A percentile compares a stretch with the other conserved stretches of the same genome.
phyloP scores from a whole-genome alignment of 2,113 vertebrate species.

The Ailuropoda melanoleuca region DNA sequence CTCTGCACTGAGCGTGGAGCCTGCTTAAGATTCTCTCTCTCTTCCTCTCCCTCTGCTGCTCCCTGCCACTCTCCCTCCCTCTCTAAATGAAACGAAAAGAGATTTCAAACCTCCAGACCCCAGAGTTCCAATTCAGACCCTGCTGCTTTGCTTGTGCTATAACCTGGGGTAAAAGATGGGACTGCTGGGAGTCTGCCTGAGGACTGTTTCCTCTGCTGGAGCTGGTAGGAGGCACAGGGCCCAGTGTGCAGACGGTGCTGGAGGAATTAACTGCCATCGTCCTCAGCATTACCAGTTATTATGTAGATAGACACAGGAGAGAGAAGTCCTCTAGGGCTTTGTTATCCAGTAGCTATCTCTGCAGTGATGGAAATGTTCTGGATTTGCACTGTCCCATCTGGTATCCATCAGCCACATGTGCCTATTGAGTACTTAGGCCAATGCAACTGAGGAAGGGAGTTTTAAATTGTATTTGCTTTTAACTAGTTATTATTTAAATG shows the following conservation, averaged over 20 bases:
- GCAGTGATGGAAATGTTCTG: no score
- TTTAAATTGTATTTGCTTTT: background rate
- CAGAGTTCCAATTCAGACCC: background rate
- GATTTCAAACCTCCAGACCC: background rate
- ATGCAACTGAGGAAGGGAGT: background rate
- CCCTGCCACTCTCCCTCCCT: background rate
- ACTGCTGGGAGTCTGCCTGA: background rate
- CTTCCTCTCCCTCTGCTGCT: background rate
- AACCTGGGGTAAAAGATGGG: background rate
- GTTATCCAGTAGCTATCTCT: background rate
- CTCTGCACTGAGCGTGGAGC: background rate
- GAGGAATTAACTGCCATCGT: background rate
- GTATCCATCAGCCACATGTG: background rate
- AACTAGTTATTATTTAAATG: background rate
- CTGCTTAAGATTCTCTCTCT: background rate
- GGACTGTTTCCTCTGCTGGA: fast-evolving
- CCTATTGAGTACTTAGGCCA: background rate
- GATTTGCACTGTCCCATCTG: fast-evolving
- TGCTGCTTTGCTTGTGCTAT: background rate
- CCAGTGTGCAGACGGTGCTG: background rate
- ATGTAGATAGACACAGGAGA: background rate
- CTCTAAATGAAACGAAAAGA: background rate
- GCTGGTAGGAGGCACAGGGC: background rate
- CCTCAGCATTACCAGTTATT: background rate
- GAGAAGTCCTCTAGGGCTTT: background rate